Evolutionary conservation across 2,888 invertebrate genomes (phyloP).

Genomic region (Sylvicola cinctus): DNA sequence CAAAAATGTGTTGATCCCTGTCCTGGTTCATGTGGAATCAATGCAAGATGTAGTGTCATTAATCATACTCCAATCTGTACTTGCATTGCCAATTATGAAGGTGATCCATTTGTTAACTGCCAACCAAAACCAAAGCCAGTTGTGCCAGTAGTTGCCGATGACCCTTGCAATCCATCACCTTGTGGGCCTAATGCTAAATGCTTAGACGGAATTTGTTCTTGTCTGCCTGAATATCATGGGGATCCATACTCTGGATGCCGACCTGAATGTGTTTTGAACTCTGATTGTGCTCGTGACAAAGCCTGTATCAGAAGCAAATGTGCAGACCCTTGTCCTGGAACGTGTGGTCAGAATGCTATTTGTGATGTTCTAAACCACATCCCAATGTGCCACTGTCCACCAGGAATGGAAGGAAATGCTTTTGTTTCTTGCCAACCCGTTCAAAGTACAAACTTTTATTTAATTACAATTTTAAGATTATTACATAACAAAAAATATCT

Average conservation of each 20-base stretch:
- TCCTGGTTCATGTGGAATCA: constrained; percentile 39
- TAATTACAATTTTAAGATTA: no score
- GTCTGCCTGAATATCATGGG: constrained; percentile 50
- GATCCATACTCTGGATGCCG: constrained; percentile 46
- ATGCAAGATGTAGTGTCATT: constrained; percentile 39
- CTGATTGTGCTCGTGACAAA: constrained; percentile 46
- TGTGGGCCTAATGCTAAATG: constrained; percentile 53
- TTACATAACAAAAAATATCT: no score
- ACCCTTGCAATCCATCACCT: constrained; percentile 49
- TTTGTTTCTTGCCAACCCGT: constrained; percentile 28
- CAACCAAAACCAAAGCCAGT: constrained; percentile 16
- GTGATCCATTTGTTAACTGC: constrained; percentile 32
- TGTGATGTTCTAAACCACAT: constrained; percentile 46
- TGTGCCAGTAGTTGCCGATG: constrained; percentile 20
- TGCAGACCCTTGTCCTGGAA: constrained; percentile 62
- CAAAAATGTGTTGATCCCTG: constrained; percentile 52
- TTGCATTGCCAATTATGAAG: constrained; percentile 28
- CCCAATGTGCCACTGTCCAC: constrained; percentile 39
- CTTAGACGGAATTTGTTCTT: constrained; percentile 43
- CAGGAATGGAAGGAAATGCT: constrained; percentile 38
- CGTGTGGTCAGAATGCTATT: constrained; percentile 61
- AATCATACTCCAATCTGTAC: constrained; percentile 49
- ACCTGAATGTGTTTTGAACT: constrained; percentile 51
- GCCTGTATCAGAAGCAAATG: constrained; percentile 60
- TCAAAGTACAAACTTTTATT: no score